Base-by-base conservation (phyloP, 2,113 vertebrate species). In the Hippoglossus stenolepis region DNA sequence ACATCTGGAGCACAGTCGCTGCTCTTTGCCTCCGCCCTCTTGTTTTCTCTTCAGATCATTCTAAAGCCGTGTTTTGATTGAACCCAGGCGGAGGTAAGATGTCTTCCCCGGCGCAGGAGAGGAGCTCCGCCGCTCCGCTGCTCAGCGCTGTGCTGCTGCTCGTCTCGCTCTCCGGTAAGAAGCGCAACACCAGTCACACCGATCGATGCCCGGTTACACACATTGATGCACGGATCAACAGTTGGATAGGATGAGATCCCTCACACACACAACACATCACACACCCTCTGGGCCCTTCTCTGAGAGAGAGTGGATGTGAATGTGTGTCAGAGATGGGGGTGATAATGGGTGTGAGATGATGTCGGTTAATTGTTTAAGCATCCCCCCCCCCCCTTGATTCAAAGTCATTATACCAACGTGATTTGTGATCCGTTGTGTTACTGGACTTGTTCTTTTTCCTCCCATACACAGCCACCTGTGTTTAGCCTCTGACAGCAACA, bases 141-240 rank as follows among this genome's bases (percentile, higher is more conserved):
- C 45, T 74, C 75, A 76, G 88, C 85, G 81, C 88, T 72, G 71
- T 83, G 86, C 79, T 81, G 82, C 71, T 90, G 84, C 75, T 92
- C 83, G 84, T 91, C 45, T 73, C 79, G 74, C 78, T 91, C 77
- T 89, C 89, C 43, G 91, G 91, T 93, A 91, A 93, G 91, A 86
- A 31, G 51, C 61, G 4, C 6, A 28, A 43, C 18, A 57, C 35
- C 57, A 76, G 54, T 24, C 54, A 18, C 45, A 68, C 5, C 47
- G 67, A 59, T 79, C 70, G 17, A 70, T 70, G 35, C 68, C n/a
- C 47, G 24, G 35, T 38, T 23, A 8, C 31, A 31, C 6, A 31
- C 68, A 72, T 53, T 62, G 63, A 75, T 63, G 47, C 57, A n/a
- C 38, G 3, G 63, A 85, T 71, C 75, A 79, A 65, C 72, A 59